A percentile compares a stretch with the other conserved stretches of the same genome.
Conservation (phyloP, 2,113 vertebrate genomes). For the Axis porcinus region DNA sequence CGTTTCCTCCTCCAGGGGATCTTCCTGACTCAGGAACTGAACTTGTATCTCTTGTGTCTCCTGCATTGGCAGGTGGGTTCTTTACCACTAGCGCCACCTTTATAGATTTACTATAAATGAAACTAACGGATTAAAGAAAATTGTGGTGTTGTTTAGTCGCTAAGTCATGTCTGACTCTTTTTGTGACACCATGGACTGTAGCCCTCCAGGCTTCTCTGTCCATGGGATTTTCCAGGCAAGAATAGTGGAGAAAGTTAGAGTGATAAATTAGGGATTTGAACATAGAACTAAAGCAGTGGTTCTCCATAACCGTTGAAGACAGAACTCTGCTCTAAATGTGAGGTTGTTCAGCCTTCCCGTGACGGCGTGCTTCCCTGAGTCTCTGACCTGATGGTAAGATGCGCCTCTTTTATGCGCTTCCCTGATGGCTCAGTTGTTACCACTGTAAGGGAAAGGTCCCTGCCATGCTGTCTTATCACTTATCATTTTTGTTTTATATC, state of each 20-base stretch:
- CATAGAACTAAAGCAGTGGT: background rate
- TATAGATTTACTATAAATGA: background rate
- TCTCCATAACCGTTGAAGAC: background rate
- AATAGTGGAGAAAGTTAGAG: background rate
- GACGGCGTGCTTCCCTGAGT: background rate
- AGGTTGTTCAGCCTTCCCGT: background rate
- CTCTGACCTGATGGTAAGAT: background rate
- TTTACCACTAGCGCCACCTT: background rate
- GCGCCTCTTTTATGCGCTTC: background rate
- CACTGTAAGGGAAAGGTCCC: background rate
- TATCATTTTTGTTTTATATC: background rate
- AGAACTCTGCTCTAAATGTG: background rate
- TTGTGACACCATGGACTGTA: background rate
- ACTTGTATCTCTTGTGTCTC: background rate
- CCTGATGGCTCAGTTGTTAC: background rate
- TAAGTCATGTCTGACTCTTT: background rate
- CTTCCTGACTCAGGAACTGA: background rate
- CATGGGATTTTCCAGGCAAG: background rate
- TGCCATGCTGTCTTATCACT: background rate
- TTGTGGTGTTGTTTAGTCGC: background rate
- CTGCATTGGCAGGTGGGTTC: background rate
- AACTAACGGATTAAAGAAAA: background rate
- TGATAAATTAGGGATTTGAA: background rate
- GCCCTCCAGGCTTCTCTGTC: background rate
- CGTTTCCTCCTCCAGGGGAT: background rate